Percentiles rank a stretch among this genome's conserved stretches.
Conservation (phyloP, 2,113 vertebrate species). For the Xiphophorus maculatus region DNA sequence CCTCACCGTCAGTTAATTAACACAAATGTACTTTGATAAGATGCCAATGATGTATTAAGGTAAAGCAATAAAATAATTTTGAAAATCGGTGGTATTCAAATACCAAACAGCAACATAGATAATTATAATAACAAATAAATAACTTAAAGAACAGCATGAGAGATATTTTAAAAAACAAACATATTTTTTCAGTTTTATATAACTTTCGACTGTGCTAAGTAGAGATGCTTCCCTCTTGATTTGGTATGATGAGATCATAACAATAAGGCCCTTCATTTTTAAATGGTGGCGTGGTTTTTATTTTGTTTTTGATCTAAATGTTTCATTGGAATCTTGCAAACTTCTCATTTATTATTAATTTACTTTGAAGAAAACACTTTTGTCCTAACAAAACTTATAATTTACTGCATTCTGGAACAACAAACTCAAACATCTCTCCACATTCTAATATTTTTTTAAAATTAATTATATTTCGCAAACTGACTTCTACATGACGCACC, state of each 20-base stretch:
- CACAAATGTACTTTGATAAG: too few relatives aligned
- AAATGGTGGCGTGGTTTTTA: neutral
- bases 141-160: neutral
- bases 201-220: neutral
- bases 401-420: neutral
- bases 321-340: neutral
- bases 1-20: too few relatives aligned
- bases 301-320: neutral
- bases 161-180: neutral
- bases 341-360: neutral
- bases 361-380: neutral
- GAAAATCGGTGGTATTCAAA: too few relatives aligned
- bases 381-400: neutral
- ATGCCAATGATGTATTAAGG: too few relatives aligned
- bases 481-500: conserved; percentile 23
- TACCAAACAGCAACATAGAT: too few relatives aligned
- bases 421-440: neutral
- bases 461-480: neutral
- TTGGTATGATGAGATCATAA: neutral
- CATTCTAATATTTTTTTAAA: neutral
- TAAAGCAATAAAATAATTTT: too few relatives aligned
- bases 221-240: neutral
- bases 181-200: neutral
- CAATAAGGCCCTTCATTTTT: neutral
- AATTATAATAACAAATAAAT: neutral